Base-by-base conservation (phyloP, 2,888 invertebrate genomes). In the Brachyptera putata region DNA sequence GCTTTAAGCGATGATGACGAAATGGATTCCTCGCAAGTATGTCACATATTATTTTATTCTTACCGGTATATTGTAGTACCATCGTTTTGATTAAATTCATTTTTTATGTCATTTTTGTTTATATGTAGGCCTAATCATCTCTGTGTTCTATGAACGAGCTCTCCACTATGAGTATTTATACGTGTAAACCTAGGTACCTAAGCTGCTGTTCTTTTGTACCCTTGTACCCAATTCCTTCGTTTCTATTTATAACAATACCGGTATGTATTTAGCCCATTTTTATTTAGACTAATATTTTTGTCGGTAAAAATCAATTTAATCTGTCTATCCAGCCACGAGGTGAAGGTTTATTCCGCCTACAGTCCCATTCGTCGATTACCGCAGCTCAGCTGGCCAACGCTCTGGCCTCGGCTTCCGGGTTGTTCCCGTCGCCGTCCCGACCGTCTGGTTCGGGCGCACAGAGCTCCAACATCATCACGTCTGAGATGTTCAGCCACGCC, bases 401-500 rank as follows among this genome's bases (percentile, higher is more conserved):
- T 5, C 75, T 91, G 48, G 85, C 86, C 67, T 83, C 84, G 66
- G 79, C 80, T 11, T 76, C 75, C 22, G 73, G 53, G 2, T 14
- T 53, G 18, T 49, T 58, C 30, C 56, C 61, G 16, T 16, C 37
- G 5, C 25, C 58, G 13, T 24, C 56, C 9, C 24, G 26, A 9
- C 26, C 50, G 1, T 34, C 57, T 2, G 13, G 39, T 0, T 61
- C 69, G 2, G 69, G 68, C 57, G 64, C 67, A 2, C 68, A 66
- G 46, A 70, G 69, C 30, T 53, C 53, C 5, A 66, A 66, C 18
- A 68, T 84, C 41, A 89, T 91, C 56, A 87, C 91, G 0, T 79
- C 84, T 1, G 89, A 90, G 71, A 86, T 90, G 82, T 88, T 92
- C 70, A 86, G 83, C 56, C 87, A 85, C 71, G 91, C 91, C 3